Conservation (phyloP, 1,140 invertebrate species). For the Megalopta genalis region DNA sequence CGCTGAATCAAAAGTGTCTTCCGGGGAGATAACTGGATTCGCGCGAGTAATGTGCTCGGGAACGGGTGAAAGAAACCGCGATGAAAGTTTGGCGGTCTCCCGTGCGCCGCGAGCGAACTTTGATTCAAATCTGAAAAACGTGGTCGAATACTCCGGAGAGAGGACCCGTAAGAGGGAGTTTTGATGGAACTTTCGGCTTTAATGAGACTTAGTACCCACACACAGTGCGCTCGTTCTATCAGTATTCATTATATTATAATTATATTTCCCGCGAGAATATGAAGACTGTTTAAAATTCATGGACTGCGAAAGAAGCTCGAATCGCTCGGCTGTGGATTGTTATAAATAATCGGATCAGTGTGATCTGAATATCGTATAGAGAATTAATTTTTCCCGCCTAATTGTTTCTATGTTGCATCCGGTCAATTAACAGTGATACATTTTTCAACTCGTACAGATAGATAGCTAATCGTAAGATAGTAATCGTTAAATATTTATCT, state of each 20-base stretch:
- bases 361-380: no score
- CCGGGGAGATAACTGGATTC: not conserved
- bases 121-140: conserved; percentile 5
- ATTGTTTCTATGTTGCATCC: no score
- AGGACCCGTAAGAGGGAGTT: not conserved
- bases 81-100: conserved; percentile 3
- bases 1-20: not conserved
- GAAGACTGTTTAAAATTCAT: no score
- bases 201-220: not conserved
- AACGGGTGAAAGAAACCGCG: not conserved
- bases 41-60: not conserved
- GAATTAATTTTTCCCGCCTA: no score
- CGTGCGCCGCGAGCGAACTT: not conserved
- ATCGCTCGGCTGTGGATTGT: no score
- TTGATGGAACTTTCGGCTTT: not conserved
- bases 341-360: no score
- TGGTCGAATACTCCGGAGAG: not conserved
- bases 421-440: no score
- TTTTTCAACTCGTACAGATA: no score
- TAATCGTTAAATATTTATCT: no score
- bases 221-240: not conserved
- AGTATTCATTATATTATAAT: not conserved
- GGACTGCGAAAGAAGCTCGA: no score
- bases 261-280: no score
- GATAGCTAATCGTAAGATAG: no score